Percentiles rank a stretch among this genome's conserved stretches.
Conservation (phyloP, 2,888 invertebrate genomes). For the Drosophila monieri region DNA sequence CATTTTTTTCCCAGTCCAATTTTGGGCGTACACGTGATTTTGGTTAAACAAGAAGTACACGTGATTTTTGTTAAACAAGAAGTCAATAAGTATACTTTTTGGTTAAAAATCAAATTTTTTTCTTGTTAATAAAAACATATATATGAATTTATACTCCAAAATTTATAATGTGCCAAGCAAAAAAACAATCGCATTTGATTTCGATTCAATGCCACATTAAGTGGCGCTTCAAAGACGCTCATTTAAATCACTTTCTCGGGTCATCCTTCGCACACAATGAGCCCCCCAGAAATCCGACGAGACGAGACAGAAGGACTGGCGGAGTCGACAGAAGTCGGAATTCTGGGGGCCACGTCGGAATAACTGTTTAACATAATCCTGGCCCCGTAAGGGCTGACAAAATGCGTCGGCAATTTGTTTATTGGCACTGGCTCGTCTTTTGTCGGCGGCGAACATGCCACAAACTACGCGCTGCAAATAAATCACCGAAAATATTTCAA, state of each 20-base stretch:
- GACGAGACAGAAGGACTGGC: slow-evolving; percentile 29
- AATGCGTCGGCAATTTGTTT: slow-evolving; percentile 81
- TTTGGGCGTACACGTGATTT: slow-evolving; percentile 24
- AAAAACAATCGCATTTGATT: slow-evolving; percentile 44
- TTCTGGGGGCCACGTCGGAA: slow-evolving; percentile 14
- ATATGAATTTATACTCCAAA: neutral
- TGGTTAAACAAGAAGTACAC: slow-evolving; percentile 8
- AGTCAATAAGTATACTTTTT: neutral
- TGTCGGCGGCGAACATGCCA: slow-evolving; percentile 64
- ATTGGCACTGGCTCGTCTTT: slow-evolving; percentile 65
- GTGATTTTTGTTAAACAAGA: slow-evolving; percentile 12
- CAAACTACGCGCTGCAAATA: slow-evolving; percentile 78
- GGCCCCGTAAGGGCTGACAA: slow-evolving; percentile 58
- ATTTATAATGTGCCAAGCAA: neutral
- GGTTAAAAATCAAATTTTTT: too few species aligned
- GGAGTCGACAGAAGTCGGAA: slow-evolving; percentile 10
- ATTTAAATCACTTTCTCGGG: slow-evolving; percentile 70
- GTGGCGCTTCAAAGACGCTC: slow-evolving; percentile 69
- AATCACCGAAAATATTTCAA: slow-evolving; percentile 79
- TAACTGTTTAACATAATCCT: slow-evolving; percentile 75
- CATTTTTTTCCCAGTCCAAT: too few species aligned
- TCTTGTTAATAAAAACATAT: neutral
- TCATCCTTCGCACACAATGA: slow-evolving; percentile 25
- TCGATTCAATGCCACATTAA: slow-evolving; percentile 71
- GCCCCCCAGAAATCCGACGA: slow-evolving; percentile 13